A percentile compares a stretch with the other conserved stretches of the same genome.
Evolutionary conservation across 64 coral and sea anemone species (phyloP).

Genomic region (Stylophora pistillata): DNA sequence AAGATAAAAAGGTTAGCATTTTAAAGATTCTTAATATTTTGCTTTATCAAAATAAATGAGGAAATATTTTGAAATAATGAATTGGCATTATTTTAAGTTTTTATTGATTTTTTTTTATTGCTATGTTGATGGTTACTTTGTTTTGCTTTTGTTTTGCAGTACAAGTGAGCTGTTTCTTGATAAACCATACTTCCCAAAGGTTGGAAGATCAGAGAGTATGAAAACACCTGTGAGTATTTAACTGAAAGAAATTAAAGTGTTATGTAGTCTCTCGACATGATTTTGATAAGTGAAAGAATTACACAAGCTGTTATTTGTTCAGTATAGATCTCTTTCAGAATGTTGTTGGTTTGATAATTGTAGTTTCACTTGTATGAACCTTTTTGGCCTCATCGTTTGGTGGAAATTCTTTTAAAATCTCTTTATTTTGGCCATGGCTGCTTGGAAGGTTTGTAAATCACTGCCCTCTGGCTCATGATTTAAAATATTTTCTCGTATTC

Average conservation of each 20-base stretch:
- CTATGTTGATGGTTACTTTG: background rate
- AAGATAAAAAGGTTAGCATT: conserved; percentile 2
- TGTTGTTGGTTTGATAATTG: no score
- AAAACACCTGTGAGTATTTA: conserved; percentile 50
- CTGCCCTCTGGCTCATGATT: no score
- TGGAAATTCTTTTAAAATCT: background rate
- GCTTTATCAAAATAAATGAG: no score
- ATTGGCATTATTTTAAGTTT: background rate
- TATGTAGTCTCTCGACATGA: no score
- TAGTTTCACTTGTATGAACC: no score
- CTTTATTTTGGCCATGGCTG: background rate
- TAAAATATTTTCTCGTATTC: no score
- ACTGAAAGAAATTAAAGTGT: no score
- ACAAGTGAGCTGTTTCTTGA: conserved; percentile 30
- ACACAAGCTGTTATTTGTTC: background rate
- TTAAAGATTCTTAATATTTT: background rate
- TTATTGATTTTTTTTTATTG: background rate
- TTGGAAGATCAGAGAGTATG: conserved; percentile 70
- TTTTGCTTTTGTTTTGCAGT: background rate
- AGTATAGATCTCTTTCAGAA: background rate
- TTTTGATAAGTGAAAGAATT: no score
- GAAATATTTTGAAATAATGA: background rate
- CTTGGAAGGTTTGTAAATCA: no score
- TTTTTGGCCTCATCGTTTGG: no score
- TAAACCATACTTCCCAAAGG: conserved; percentile 18